phyloP scores from a whole-genome alignment of 2,113 vertebrate genomes.

The Corvus cornix region DNA sequence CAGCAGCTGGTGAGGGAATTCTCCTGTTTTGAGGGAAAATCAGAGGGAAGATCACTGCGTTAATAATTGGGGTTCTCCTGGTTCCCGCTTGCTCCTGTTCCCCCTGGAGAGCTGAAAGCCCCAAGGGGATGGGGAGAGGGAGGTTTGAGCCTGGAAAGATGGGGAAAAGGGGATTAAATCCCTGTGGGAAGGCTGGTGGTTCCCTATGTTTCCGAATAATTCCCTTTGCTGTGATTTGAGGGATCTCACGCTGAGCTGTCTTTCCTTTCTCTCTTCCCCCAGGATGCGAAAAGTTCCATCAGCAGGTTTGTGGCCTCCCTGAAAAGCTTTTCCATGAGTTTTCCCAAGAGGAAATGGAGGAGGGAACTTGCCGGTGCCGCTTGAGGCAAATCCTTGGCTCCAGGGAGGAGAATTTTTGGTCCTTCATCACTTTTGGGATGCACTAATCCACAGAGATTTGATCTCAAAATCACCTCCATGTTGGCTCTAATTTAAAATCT shows the following conservation, averaged over 20 bases:
- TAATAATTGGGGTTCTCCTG: background rate
- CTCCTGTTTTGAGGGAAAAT: background rate
- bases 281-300: background rate
- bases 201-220: accelerated
- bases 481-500: background rate
- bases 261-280: background rate
- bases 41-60: background rate
- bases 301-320: background rate
- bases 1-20: background rate
- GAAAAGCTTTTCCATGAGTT: accelerated
- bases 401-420: background rate
- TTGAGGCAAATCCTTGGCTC: too few species aligned
- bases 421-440: background rate
- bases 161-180: background rate
- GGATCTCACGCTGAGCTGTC: accelerated
- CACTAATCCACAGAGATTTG: background rate
- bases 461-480: background rate
- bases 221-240: background rate
- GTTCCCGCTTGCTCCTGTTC: accelerated
- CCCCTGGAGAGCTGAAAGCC: too few species aligned
- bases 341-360: background rate
- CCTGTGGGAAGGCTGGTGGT: too few species aligned
- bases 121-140: background rate
- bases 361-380: accelerated
- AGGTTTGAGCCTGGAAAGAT: background rate